Percentiles rank a stretch among this genome's conserved stretches.
These are phyloP conservation scores for Dendrocincla tyrannina DNA, from an alignment of 2,797 vertebrate species.

Conservation along the genomic window DNA sequence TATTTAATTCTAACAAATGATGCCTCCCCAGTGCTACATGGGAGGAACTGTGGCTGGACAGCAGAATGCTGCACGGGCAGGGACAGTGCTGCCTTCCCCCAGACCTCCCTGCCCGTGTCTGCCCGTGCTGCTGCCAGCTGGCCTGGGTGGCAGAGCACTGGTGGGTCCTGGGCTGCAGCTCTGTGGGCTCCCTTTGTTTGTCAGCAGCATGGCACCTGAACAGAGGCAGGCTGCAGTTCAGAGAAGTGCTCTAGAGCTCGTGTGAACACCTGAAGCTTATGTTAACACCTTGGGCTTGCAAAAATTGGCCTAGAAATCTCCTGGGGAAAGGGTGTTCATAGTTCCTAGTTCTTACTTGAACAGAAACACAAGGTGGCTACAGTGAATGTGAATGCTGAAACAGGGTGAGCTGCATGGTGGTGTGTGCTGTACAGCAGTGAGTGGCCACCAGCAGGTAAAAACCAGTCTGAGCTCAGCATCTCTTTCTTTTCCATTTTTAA, in stretches of 20 bases:
- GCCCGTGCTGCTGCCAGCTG: rapidly evolving
- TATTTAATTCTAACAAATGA: neutral
- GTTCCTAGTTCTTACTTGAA: neutral
- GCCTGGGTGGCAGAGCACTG: neutral
- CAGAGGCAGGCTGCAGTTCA: neutral
- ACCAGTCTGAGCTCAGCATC: neutral
- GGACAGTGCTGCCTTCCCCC: neutral
- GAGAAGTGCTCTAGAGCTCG: neutral
- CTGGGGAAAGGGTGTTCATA: neutral
- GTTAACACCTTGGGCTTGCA: neutral
- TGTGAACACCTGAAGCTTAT: neutral
- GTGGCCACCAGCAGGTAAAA: neutral
- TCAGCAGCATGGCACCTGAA: neutral
- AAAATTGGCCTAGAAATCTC: neutral
- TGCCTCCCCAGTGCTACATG: rapidly evolving
- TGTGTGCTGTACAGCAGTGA: neutral
- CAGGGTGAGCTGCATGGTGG: neutral
- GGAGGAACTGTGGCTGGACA: neutral
- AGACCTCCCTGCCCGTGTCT: neutral
- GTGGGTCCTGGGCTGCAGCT: neutral
- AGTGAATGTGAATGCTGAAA: neutral
- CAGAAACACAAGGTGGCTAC: neutral
- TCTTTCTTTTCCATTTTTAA: neutral
- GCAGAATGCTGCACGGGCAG: neutral
- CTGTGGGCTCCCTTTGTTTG: rapidly evolving